Percentiles rank a stretch among this genome's conserved stretches.
Conservation (phyloP, 2,113 vertebrate genomes). For the Labeo rohita region DNA sequence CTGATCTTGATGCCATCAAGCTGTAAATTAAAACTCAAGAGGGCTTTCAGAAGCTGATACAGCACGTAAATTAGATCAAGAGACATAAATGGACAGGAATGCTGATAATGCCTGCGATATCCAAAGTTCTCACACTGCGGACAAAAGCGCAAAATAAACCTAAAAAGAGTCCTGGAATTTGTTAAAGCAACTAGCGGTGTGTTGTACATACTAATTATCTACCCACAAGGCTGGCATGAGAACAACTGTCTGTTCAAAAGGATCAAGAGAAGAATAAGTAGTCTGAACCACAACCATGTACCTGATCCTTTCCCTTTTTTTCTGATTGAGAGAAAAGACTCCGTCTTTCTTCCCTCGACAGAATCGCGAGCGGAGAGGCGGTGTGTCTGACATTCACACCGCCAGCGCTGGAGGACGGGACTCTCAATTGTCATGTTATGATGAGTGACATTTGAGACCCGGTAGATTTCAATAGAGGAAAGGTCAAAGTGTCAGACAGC, state of each 20-base stretch:
- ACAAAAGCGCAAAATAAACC: constrained; percentile 63
- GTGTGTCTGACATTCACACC: constrained; percentile 67
- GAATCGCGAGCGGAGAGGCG: constrained; percentile 32
- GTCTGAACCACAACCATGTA: constrained; percentile 68
- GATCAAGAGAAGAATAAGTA: constrained; percentile 47
- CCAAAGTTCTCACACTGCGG: constrained; percentile 63
- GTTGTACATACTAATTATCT: constrained; percentile 76
- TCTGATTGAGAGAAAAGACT: constrained; percentile 71
- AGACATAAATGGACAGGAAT: constrained; percentile 47
- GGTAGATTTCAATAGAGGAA: constrained; percentile 58
- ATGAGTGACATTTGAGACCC: constrained; percentile 66
- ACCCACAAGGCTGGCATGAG: constrained; percentile 59
- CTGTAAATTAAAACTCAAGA: constrained; percentile 10
- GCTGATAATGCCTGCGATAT: constrained; percentile 50
- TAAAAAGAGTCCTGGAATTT: constrained; percentile 65
- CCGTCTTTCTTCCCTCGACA: constrained; percentile 39
- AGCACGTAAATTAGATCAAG: constrained; percentile 44
- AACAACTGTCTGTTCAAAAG: constrained; percentile 73
- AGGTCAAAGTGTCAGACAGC: constrained; percentile 67
- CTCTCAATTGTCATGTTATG: constrained; percentile 43
- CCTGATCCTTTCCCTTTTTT: constrained; percentile 70
- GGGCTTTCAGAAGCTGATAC: constrained; percentile 30
- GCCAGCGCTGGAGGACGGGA: constrained; percentile 57
- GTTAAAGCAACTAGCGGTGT: constrained; percentile 66
- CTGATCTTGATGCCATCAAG: constrained; percentile 43